Evolutionary conservation across 1,140 invertebrate species (phyloP).

Genomic region (Homarus americanus): DNA sequence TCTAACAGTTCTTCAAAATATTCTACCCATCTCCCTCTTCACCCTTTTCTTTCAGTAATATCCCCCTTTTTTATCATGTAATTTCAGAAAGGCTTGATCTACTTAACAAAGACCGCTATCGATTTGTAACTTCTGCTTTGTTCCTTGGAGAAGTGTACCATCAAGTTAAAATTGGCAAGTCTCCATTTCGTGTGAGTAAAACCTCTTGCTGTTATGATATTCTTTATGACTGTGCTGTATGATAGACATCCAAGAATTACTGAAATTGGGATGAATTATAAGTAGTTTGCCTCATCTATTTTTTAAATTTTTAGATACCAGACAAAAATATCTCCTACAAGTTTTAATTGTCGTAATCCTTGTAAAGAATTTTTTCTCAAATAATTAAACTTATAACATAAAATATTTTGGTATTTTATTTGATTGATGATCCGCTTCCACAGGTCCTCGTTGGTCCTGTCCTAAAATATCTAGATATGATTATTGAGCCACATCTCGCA

Average conservation of each 20-base stretch:
- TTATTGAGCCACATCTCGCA: slow-evolving; percentile 11
- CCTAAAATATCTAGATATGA: slow-evolving; percentile 6
- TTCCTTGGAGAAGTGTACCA: slow-evolving; percentile 35
- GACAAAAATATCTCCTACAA: too few species aligned
- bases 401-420: too few species aligned
- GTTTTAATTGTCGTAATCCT: too few species aligned
- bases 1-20: too few species aligned
- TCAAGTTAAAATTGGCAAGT: slow-evolving; percentile 26
- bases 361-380: too few species aligned
- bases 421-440: not conserved
- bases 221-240: not conserved
- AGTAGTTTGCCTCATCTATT: too few species aligned
- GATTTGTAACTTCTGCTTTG: slow-evolving; percentile 27
- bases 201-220: not conserved
- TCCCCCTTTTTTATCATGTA: not conserved
- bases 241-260: too few species aligned
- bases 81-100: slow-evolving; percentile 31
- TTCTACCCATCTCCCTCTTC: too few species aligned
- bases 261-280: too few species aligned
- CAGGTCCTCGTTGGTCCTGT: slow-evolving; percentile 10
- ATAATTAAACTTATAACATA: too few species aligned
- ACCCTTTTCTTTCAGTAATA: too few species aligned
- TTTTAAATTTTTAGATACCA: too few species aligned
- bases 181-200: slow-evolving; percentile 8
- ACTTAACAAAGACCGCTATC: not conserved